A percentile compares a stretch with the other conserved stretches of the same genome.
These are phyloP conservation scores for Dusona sp. DNA, from an alignment of 2,888 invertebrate species.

Conservation along the genomic window DNA sequence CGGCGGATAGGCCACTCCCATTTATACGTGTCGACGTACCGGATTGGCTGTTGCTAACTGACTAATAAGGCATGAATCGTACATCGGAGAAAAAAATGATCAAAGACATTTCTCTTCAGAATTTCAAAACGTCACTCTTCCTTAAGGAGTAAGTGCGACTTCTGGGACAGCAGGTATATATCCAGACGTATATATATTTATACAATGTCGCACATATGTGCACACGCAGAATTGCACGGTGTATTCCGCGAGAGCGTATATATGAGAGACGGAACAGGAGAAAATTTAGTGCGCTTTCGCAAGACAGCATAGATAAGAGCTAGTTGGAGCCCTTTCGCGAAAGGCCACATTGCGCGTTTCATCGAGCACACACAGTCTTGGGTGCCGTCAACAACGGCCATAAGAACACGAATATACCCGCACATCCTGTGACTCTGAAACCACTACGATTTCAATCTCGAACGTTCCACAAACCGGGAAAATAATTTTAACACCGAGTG, in stretches of 20 bases:
- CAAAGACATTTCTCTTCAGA: not conserved
- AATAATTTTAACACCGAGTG: constrained; percentile 12
- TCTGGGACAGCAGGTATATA: not conserved
- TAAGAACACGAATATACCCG: constrained; percentile 26
- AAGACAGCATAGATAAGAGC: constrained; percentile 63
- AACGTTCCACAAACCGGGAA: constrained; percentile 14
- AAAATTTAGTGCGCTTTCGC: constrained; percentile 67
- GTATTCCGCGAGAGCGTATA: constrained; percentile 17
- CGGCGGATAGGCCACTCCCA: not conserved
- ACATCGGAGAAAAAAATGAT: not conserved
- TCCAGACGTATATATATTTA: not conserved
- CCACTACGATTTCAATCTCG: constrained; percentile 44
- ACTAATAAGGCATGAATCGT: not conserved
- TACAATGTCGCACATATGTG: not conserved
- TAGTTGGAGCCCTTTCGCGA: constrained; percentile 55
- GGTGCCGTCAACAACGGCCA: constrained; percentile 24
- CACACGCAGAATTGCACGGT: constrained; percentile 37
- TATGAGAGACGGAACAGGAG: constrained; percentile 43
- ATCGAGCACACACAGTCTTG: constrained; percentile 33
- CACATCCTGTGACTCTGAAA: constrained; percentile 19
- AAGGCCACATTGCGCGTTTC: constrained; percentile 38
- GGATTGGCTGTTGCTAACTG: not conserved
- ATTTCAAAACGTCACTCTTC: not conserved
- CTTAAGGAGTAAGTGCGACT: not conserved
- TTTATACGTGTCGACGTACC: not conserved